Evolutionary conservation across 2,888 invertebrate genomes (phyloP).

Genomic region (Nephrotoma appendiculata): DNA sequence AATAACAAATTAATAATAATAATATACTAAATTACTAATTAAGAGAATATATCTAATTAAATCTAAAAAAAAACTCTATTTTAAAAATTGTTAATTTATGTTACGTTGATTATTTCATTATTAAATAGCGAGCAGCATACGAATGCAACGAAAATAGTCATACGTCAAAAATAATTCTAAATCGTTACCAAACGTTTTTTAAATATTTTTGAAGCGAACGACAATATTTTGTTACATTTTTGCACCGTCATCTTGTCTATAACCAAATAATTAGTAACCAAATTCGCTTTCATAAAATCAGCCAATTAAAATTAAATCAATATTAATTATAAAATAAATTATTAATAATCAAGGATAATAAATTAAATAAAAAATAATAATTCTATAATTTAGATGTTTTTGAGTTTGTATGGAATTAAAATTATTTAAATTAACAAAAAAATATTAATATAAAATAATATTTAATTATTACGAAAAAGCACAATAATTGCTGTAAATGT

Average conservation of each 20-base stretch:
- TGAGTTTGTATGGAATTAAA: neutral
- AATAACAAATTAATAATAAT: neutral
- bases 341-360: neutral
- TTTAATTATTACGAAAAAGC: neutral
- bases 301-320: neutral
- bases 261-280: neutral
- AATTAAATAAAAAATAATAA: neutral
- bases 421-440: neutral
- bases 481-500: neutral
- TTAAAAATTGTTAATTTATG: neutral
- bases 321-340: neutral
- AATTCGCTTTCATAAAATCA: neutral
- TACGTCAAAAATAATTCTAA: neutral
- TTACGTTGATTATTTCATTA: neutral
- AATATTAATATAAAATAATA: neutral
- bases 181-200: neutral
- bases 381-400: neutral
- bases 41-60: neutral
- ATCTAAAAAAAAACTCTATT: neutral
- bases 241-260: neutral
- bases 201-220: neutral
- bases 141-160: neutral
- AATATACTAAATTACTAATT: neutral
- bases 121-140: neutral
- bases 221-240: neutral